Base-by-base conservation (phyloP, 1,140 invertebrate species). In the Drosophila hydei region DNA sequence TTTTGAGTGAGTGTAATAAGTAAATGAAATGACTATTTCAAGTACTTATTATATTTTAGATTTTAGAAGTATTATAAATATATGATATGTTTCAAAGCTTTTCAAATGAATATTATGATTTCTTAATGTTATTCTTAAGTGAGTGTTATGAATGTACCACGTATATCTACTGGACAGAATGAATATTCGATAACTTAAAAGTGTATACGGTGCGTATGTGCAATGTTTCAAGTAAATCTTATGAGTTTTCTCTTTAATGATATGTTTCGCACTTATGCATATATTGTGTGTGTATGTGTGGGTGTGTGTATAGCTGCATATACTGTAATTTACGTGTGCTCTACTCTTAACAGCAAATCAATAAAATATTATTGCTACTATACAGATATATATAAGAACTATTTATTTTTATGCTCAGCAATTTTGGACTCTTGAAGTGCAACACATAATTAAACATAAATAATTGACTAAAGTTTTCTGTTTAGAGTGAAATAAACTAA, bases 371-470 rank as follows among this genome's bases (percentile, higher is more conserved):
- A 21, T 33, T 2, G 16, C 38, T 27, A 47, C 27, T 11, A 58
- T 59, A 48, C 38, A 11, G n/a, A 61, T 61, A 51, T 56, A 40
- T 9, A 21, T 54, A n/a, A 23, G n/a, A 54, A 19, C 5, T 27
- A 23, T 14, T 56, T 14, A 43, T 11, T 33, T 33, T 33, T 11
- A 12, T 21, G 11, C 30, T 52, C 18, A 14, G 30, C 33, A 52
- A 52, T 52, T 63, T 54, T 23, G 48, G 25, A 14, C 45, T 50
- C 72, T 74, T 68, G 43, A 63, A 63, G 72, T 69, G 73, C 73
- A 74, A 74, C 25, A 70, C 18, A 58, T 27, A 40, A 58, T 47
- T 40, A 40, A 9, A 18, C 3, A 36, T 18, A 33, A 50, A 38
- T 59, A 60, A n/a, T 59, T 40, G 5, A 11, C 14, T 25, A 38